Percentiles rank a stretch among this genome's conserved stretches.
Conservation (phyloP, 2,888 invertebrate species). For the Perizoma flavofasciatum region DNA sequence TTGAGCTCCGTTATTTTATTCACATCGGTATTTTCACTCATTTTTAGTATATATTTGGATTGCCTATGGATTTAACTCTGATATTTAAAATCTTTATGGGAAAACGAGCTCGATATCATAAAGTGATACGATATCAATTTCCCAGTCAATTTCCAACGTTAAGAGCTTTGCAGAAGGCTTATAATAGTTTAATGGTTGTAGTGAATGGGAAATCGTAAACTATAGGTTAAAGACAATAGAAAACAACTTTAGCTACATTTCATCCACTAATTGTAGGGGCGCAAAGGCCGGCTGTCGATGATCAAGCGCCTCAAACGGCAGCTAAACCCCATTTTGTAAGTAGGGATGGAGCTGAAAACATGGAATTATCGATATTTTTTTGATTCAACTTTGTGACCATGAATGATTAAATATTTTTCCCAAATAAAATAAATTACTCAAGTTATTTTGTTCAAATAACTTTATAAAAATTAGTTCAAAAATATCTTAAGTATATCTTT, state of each 20-base stretch:
- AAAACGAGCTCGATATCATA: slow-evolving; percentile 23
- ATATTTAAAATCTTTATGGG: slow-evolving; percentile 36
- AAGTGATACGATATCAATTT: slow-evolving; percentile 30
- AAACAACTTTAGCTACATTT: slow-evolving; percentile 63
- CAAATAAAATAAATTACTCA: not conserved
- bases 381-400: not conserved
- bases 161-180: not conserved
- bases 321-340: slow-evolving; percentile 66
- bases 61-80: slow-evolving; percentile 45
- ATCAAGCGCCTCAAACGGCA: slow-evolving; percentile 62
- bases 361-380: slow-evolving; percentile 13
- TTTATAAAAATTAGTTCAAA: too few species aligned
- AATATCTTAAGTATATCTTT: too few species aligned
- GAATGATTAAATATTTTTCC: not conserved
- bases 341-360: slow-evolving; percentile 27
- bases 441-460: not conserved
- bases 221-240: slow-evolving; percentile 59
- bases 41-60: slow-evolving; percentile 46
- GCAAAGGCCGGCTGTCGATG: slow-evolving; percentile 55
- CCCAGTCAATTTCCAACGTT: slow-evolving; percentile 10
- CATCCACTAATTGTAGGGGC: slow-evolving; percentile 69
- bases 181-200: slow-evolving; percentile 1
- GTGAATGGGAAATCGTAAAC: slow-evolving; percentile 43
- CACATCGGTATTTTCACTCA: slow-evolving; percentile 62
- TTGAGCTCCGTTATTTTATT: slow-evolving; percentile 69